These are phyloP conservation scores for Atherix ibis DNA, from an alignment of 2,888 invertebrate genomes.

Conservation along the genomic window DNA sequence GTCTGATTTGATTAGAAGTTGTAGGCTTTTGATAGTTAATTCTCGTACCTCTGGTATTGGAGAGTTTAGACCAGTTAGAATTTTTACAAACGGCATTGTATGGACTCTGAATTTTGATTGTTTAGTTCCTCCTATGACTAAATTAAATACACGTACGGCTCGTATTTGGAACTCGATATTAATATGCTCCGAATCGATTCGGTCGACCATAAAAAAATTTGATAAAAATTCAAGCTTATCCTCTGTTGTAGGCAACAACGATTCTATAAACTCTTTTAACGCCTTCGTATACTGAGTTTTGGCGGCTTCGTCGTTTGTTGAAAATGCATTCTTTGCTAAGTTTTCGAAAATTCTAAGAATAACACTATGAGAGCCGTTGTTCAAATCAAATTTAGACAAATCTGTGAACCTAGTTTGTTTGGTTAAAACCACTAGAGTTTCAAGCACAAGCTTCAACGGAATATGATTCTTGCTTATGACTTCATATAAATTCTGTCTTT, in stretches of 20 bases:
- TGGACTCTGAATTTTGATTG: conserved; percentile 13
- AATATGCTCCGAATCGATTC: conserved; percentile 17
- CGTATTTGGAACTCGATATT: conserved; percentile 37
- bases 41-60: conserved; percentile 39
- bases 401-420: background rate
- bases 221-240: conserved; percentile 41
- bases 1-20: conserved; percentile 11
- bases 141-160: conserved; percentile 29
- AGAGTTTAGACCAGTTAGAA: conserved; percentile 39
- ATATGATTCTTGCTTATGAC: conserved; percentile 34
- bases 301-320: conserved; percentile 7
- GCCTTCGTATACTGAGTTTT: conserved; percentile 18
- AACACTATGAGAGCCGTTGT: background rate
- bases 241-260: conserved; percentile 31
- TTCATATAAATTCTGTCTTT: conserved; percentile 23
- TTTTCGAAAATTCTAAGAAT: conserved; percentile 18
- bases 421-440: conserved; percentile 13
- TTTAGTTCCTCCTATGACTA: conserved; percentile 14
- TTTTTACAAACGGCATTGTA: conserved; percentile 17
- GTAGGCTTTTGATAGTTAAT: conserved; percentile 38
- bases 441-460: conserved; percentile 39
- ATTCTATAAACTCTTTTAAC: conserved; percentile 33
- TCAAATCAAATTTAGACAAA: background rate
- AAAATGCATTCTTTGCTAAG: conserved; percentile 14
- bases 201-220: conserved; percentile 35